Evolutionary conservation across 2,888 invertebrate genomes (phyloP), one percentile per base, ranked within the genome.

Genomic region (Ypsolopha sequella): DNA sequence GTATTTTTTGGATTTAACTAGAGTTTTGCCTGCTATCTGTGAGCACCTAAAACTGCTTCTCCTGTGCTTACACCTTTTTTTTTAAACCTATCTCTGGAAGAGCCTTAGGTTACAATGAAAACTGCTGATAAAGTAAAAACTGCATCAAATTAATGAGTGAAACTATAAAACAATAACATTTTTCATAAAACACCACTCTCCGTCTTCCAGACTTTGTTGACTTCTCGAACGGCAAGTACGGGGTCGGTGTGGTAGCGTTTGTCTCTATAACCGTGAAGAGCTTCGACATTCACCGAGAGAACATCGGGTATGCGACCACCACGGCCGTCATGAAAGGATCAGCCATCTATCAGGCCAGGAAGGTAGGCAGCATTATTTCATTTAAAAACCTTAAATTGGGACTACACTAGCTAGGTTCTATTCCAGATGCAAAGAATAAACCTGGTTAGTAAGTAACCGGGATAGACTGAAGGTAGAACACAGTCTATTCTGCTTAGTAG

Each of bases 231-330:
- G 81, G 81, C 36, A 86, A 80, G 57, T 86, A 75, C 60, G 72
- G 69, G 6, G 85, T 73, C 0, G 87, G 87, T 0, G 85, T 86
- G 11, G 86, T 74, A 2, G 74, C 86, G 1, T 87, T 78, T 57
- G 85, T 87, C 7, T 76, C 78, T 0, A 64, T 87, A 9, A 67
- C 70, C 0, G 76, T 87, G 43, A 85, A 84, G 62, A 76, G 64
- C 36, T 61, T 85, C 0, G 82, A 82, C 51, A 79, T 87, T n/a
- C 79, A 78, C 49, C 62, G 87, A 1, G 86, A 86, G 59, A 86
- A 87, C 60, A 72, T 86, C 7, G 87, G 87, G 2, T 87, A 87
- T 58, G 85, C 84, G 34, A 85, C 85, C 7, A 64, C 76, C 1
- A 54, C 68, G 0, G 78, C 78, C 3, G 58, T 61, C 10, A 67